These are phyloP conservation scores for Gila orcuttii DNA, from an alignment of 2,113 vertebrate genomes.

Conservation along the genomic window DNA sequence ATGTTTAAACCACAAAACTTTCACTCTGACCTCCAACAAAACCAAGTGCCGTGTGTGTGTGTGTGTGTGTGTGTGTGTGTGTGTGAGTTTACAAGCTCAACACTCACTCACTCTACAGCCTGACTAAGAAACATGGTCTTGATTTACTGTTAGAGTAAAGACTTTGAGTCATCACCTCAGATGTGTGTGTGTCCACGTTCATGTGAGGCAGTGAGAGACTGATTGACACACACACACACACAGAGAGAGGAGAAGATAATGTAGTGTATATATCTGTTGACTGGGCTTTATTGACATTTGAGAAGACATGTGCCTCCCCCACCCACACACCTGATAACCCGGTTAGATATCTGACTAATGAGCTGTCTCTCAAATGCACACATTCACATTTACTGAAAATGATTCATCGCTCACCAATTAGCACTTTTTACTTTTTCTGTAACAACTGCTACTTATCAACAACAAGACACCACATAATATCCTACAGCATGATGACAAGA, in stretches of 20 bases:
- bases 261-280: constrained; percentile 24
- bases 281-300: constrained; percentile 68
- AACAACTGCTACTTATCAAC: constrained; percentile 13
- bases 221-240: no score
- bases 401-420: constrained; percentile 11
- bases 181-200: neutral
- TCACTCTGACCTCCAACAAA: constrained; percentile 50
- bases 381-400: constrained; percentile 58
- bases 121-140: neutral
- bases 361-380: constrained; percentile 33
- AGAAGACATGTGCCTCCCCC: constrained; percentile 69
- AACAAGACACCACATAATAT: constrained; percentile 13
- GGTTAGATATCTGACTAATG: constrained; percentile 62
- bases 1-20: constrained; percentile 49
- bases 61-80: neutral
- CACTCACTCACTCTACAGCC: neutral
- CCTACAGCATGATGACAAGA: no score
- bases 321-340: constrained; percentile 63
- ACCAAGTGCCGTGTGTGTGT: constrained; percentile 22
- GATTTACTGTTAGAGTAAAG: constrained; percentile 25
- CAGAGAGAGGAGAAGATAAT: neutral
- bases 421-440: neutral
- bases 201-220: neutral
- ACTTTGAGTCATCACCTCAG: constrained; percentile 30
- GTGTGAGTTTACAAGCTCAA: neutral